These are phyloP conservation scores for Resseliella maxima DNA, from an alignment of 2,888 invertebrate genomes.

Conservation along the genomic window DNA sequence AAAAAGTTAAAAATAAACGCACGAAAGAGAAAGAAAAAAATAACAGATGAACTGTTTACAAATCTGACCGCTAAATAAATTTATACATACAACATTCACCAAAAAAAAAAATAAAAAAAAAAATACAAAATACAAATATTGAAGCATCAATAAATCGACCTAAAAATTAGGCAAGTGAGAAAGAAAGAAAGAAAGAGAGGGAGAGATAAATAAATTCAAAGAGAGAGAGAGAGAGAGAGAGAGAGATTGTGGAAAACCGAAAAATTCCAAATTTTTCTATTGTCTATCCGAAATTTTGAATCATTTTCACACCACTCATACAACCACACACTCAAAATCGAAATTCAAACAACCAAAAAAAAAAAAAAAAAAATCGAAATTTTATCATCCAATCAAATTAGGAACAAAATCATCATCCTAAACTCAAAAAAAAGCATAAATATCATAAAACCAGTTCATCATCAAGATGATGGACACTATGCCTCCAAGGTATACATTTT, in stretches of 20 bases:
- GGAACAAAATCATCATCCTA: constrained; percentile 58
- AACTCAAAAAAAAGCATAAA: constrained; percentile 56
- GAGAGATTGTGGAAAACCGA: neutral
- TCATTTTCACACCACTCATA: constrained; percentile 37
- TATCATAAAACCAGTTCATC: constrained; percentile 60
- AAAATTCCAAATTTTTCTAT: neutral
- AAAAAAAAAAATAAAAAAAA: constrained; percentile 61
- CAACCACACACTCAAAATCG: neutral
- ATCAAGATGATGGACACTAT: constrained; percentile 69
- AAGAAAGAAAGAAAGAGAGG: neutral
- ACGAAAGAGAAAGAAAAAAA: neutral
- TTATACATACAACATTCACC: constrained; percentile 68
- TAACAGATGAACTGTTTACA: neutral
- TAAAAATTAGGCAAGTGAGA: constrained; percentile 54
- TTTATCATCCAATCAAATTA: constrained; percentile 56
- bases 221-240: neutral
- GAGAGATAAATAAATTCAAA: neutral
- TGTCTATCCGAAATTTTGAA: neutral
- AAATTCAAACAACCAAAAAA: neutral
- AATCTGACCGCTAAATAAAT: constrained; percentile 59
- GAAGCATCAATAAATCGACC: constrained; percentile 56
- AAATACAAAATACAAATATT: constrained; percentile 59
- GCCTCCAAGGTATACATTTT: constrained; percentile 67
- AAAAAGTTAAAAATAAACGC: neutral
- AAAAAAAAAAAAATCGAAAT: constrained; percentile 55